Evolutionary conservation across 2,113 vertebrate species (phyloP).

Genomic region (Myxocyprinus asiaticus): DNA sequence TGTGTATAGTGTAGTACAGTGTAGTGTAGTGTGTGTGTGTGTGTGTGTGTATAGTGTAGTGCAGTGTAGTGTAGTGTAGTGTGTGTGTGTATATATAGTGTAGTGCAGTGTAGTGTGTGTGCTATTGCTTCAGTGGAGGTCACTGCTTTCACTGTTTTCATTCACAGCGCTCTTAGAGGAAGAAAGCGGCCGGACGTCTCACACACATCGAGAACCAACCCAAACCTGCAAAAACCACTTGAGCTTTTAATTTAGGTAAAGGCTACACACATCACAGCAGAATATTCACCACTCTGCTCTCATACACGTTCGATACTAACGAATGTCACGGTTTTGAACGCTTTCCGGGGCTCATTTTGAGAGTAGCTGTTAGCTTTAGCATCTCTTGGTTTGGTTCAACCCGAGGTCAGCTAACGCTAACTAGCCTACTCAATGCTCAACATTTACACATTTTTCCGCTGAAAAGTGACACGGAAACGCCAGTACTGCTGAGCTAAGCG

Average conservation of each 20-base stretch:
- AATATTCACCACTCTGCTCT: background rate
- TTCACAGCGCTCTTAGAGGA: conserved; percentile 29
- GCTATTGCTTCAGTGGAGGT: conserved; percentile 25
- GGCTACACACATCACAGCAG: background rate
- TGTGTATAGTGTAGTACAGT: no score
- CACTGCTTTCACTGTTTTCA: conserved; percentile 1
- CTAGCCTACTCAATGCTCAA: conserved; percentile 2
- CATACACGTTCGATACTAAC: background rate
- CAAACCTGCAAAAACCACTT: conserved; percentile 44
- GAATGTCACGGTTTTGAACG: background rate
- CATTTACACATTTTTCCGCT: background rate
- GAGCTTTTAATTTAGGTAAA: conserved; percentile 41
- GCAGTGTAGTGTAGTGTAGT: no score
- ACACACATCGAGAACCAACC: conserved; percentile 18
- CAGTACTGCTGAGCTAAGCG: background rate
- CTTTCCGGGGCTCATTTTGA: background rate
- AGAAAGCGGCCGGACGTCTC: conserved; percentile 43
- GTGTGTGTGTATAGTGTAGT: no score
- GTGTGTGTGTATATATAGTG: no score
- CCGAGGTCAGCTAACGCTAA: conserved; percentile 23
- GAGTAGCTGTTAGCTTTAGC: conserved; percentile 5
- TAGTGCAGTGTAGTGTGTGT: no score
- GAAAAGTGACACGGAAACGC: background rate
- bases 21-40: no score
- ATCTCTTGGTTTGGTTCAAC: conserved; percentile 6